Conservation (phyloP, 2,888 invertebrate genomes). For the Theodoxus fluviatilis region DNA sequence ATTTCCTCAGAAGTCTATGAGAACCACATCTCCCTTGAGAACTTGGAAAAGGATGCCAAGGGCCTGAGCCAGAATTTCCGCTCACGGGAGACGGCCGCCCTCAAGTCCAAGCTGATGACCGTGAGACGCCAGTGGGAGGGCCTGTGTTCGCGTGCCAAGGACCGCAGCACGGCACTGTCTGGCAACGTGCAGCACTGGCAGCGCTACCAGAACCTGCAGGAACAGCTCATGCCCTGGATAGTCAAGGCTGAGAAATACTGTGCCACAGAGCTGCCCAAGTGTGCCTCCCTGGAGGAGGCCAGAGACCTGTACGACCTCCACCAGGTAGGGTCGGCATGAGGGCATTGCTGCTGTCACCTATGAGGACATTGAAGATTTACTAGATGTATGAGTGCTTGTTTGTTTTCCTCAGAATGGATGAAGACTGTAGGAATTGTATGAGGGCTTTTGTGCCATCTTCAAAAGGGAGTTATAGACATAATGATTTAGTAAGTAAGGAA, state of each 20-base stretch:
- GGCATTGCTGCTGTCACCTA: neutral
- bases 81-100: constrained; percentile 74
- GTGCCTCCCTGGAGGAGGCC: constrained; percentile 81
- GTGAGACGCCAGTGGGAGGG: constrained; percentile 80
- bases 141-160: constrained; percentile 78
- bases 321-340: constrained; percentile 65
- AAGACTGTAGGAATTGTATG: too few species aligned
- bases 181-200: constrained; percentile 86
- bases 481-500: too few species aligned
- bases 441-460: too few species aligned
- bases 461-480: too few species aligned
- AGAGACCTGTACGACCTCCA: constrained; percentile 69
- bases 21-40: constrained; percentile 77
- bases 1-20: constrained; percentile 80
- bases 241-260: constrained; percentile 86
- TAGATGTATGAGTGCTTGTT: neutral
- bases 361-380: neutral
- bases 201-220: constrained; percentile 78
- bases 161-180: constrained; percentile 77
- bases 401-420: too few species aligned
- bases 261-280: constrained; percentile 76
- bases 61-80: constrained; percentile 72
- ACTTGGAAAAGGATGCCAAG: constrained; percentile 79
- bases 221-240: constrained; percentile 86
- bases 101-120: constrained; percentile 78